Base-by-base conservation (phyloP, 2,113 vertebrate genomes). In the Malaclemys terrapin region DNA sequence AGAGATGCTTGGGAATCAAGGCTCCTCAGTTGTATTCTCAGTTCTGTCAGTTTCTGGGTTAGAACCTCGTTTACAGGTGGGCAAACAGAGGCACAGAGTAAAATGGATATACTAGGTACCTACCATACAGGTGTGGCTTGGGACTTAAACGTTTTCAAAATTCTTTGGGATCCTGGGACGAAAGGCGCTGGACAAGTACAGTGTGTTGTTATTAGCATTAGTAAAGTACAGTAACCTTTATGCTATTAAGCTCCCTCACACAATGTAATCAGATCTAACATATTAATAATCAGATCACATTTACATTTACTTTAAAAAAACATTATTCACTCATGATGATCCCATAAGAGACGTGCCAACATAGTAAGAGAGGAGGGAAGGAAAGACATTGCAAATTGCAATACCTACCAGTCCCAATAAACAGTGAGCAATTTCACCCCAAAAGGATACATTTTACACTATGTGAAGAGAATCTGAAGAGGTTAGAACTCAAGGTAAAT, bases 21-120 rank as follows among this genome's bases (percentile, higher is more conserved):
- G 4, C 9, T 9, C 85, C 10, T 4, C 2, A 27, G 27, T 6
- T 45, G 10, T 1, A 38, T 13, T 82, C 53, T 54, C 47, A 76
- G 3, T 53, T 93, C 72, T 17, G 38, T 90, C 54, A 78, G 38
- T 45, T 92, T 29, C 85, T 72, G 9, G 62, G 57, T 83, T 1
- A 85, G 84, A 50, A 16, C 38, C 10, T 84, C 45, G n/a, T 92
- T 93, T 88, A n/a, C 78, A 65, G 1, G 22, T 47, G 75, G 25
- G 24, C 1, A 79, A 17, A 31, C 0, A 56, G 29, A 91, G 20
- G 8, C 6, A 49, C 17, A 1, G 80, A 29, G 29, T n/a, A 52
- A 88, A 89, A 82, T 22, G 69, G 75, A 9, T 2, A 10, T 49
- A 82, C 75, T 6, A 84, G 10, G 20, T 92, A 52, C 87, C 94